phyloP scores from a whole-genome alignment of 92 coral and sea anemone genomes.

The Meandrina meandrites region DNA sequence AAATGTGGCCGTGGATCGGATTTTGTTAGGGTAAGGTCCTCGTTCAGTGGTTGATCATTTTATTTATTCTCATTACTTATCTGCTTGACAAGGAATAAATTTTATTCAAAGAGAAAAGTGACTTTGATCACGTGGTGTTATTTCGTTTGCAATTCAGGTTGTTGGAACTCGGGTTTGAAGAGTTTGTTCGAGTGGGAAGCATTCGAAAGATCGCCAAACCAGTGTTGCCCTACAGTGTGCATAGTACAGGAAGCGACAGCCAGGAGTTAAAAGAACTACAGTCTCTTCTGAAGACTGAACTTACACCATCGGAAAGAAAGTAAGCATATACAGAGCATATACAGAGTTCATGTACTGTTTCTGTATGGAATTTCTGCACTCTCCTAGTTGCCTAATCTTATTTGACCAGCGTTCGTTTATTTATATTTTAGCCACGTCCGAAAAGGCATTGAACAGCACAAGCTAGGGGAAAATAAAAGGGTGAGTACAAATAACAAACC shows the following conservation, averaged over 20 bases:
- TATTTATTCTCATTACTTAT: not conserved
- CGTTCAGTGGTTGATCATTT: not conserved
- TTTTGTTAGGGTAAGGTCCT: conserved; percentile 77
- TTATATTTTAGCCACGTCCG: conserved; percentile 69
- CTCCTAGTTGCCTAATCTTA: not conserved
- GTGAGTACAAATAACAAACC: conserved; percentile 30
- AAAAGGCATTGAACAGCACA: conserved; percentile 93
- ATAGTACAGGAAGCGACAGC: conserved; percentile 80
- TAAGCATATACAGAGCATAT: conserved; percentile 13
- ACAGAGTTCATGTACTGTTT: too few relatives aligned
- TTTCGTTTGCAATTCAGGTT: conserved; percentile 50
- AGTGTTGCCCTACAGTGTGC: conserved; percentile 90
- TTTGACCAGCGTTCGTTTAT: not conserved
- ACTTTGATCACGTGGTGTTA: not conserved
- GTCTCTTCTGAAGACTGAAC: conserved; percentile 76
- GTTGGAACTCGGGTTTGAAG: conserved; percentile 90
- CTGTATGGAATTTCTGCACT: too few relatives aligned
- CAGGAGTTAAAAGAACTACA: conserved; percentile 92
- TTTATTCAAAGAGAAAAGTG: not conserved
- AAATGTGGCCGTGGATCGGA: conserved; percentile 96
- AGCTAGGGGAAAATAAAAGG: conserved; percentile 88
- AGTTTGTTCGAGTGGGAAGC: conserved; percentile 98
- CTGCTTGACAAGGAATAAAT: not conserved
- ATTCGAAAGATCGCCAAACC: conserved; percentile 96
- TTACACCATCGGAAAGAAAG: conserved; percentile 80